These are phyloP conservation scores for Nematolebias whitei DNA, from an alignment of 2,113 vertebrate species.

Conservation along the genomic window DNA sequence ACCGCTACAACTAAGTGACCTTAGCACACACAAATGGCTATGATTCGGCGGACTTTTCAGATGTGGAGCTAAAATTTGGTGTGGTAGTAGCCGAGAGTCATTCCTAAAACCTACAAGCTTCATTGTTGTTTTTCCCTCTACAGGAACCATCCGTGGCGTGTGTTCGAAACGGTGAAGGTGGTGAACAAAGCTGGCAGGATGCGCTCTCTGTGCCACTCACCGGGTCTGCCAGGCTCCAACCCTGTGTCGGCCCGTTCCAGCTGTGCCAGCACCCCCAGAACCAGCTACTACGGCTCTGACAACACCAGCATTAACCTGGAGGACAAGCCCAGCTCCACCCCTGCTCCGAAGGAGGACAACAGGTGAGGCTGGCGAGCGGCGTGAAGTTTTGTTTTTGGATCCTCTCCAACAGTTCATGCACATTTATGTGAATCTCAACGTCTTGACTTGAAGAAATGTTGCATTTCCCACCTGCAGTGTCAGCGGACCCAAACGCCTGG, in stretches of 20 bases:
- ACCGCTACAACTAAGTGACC: no score
- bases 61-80: no score
- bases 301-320: conserved; percentile 71
- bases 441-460: neutral
- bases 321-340: conserved; percentile 57
- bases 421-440: neutral
- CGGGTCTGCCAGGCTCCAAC: conserved; percentile 73
- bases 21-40: no score
- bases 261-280: conserved; percentile 76
- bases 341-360: conserved; percentile 59
- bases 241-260: conserved; percentile 75
- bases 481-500: conserved; percentile 65
- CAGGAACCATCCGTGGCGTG: conserved; percentile 78
- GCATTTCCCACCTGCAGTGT: conserved; percentile 32
- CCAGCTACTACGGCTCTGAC: conserved; percentile 74
- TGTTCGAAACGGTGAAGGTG: conserved; percentile 85
- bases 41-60: no score
- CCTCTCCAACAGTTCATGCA: neutral
- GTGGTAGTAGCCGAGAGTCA: no score
- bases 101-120: no score
- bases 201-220: conserved; percentile 78
- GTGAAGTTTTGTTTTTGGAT: neutral
- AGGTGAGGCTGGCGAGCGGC: conserved; percentile 45
- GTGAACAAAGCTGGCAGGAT: conserved; percentile 78
- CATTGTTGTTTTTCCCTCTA: neutral